Conservation (phyloP, 2,113 vertebrate genomes). For the Hassar affinis region DNA sequence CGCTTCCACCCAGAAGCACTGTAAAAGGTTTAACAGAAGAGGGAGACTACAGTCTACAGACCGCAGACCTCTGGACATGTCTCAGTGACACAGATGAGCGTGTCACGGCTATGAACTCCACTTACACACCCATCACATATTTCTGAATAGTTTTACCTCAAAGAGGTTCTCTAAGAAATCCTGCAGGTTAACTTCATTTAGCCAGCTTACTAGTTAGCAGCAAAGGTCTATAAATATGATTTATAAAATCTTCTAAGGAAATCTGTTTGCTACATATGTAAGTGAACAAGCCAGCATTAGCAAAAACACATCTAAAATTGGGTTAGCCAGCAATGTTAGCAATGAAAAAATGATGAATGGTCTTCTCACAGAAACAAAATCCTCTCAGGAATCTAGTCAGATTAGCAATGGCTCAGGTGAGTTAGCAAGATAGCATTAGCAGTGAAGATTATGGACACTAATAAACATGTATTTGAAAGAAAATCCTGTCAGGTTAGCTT, state of each 20-base stretch:
- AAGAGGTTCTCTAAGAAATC: background rate
- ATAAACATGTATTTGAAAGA: background rate
- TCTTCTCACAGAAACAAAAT: background rate
- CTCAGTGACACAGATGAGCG: background rate
- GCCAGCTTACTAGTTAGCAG: background rate
- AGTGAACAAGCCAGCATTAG: background rate
- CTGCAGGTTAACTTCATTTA: background rate
- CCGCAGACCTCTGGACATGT: background rate
- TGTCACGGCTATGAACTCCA: background rate
- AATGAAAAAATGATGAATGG: background rate
- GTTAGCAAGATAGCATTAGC: background rate
- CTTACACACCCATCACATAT: background rate
- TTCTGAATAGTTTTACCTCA: background rate
- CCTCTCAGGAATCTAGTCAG: background rate
- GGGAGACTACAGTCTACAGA: background rate
- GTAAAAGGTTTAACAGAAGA: background rate
- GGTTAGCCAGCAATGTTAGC: background rate
- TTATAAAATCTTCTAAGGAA: background rate
- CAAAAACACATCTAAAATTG: background rate
- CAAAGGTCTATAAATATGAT: background rate
- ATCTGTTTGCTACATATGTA: background rate
- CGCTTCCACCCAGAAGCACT: background rate
- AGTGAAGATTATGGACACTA: background rate
- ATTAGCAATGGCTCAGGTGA: background rate
- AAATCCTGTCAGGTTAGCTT: background rate